phyloP scores from a whole-genome alignment of 2,797 vertebrate genomes.

The Channallabes apus region DNA sequence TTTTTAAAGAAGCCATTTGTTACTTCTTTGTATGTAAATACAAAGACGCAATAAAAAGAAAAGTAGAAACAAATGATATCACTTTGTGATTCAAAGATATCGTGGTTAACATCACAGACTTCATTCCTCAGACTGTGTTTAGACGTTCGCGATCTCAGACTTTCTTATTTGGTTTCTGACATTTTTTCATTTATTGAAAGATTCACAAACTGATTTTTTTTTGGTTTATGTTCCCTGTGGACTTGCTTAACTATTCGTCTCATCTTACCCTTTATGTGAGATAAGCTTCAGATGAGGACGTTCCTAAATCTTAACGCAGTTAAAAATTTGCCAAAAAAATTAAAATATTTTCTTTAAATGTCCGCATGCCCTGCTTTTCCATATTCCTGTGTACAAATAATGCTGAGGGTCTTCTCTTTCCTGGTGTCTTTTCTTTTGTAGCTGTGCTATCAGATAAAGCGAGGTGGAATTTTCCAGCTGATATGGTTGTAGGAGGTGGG shows the following conservation, averaged over 20 bases:
- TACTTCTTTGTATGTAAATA: neutral
- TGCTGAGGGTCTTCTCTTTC: constrained; percentile 19
- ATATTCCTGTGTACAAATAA: constrained; percentile 21
- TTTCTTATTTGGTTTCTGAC: no score
- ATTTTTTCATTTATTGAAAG: no score
- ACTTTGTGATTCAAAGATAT: neutral
- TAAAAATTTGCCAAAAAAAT: neutral
- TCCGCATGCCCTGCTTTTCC: neutral
- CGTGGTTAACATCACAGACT: neutral
- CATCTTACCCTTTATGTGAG: neutral
- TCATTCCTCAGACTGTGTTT: no score
- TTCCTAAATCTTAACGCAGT: neutral
- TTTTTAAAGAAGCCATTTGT: neutral
- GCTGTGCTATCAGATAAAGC: constrained; percentile 48
- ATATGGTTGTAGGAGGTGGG: constrained; percentile 33
- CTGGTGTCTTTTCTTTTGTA: constrained; percentile 39
- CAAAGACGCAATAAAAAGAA: neutral
- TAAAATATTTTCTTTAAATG: neutral
- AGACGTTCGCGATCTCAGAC: no score
- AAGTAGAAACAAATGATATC: neutral
- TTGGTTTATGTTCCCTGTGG: no score
- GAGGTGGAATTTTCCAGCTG: constrained; percentile 53
- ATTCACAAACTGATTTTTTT: no score
- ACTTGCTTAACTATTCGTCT: neutral
- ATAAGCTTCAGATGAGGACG: neutral